phyloP scores from a whole-genome alignment of 2,888 invertebrate genomes.

The Pachydiplax longipennis region DNA sequence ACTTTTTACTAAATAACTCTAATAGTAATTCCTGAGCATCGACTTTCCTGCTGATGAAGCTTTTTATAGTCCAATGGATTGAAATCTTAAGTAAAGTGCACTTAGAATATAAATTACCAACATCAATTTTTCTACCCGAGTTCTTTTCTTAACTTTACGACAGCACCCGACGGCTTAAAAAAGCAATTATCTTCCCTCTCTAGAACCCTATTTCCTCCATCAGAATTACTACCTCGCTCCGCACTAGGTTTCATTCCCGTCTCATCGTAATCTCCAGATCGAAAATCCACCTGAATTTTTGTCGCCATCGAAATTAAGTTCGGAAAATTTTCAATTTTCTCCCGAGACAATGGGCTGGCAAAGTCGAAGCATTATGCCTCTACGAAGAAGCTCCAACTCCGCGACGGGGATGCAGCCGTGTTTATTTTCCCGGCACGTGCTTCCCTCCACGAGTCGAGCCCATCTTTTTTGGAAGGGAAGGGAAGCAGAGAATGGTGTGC shows the following conservation, averaged over 20 bases:
- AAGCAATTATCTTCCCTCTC: too few relatives aligned
- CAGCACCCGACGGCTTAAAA: too few relatives aligned
- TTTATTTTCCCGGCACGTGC: neutral
- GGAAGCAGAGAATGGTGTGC: neutral
- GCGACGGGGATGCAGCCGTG: neutral
- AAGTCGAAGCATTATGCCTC: neutral
- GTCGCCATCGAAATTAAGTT: neutral
- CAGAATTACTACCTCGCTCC: neutral
- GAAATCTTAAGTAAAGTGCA: too few relatives aligned
- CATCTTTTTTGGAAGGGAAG: neutral
- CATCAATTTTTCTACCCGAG: too few relatives aligned
- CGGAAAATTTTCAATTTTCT: neutral
- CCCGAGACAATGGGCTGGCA: neutral
- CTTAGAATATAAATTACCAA: too few relatives aligned
- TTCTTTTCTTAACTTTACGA: neutral
- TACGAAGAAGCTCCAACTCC: neutral
- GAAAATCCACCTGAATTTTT: neutral
- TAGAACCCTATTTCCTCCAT: neutral
- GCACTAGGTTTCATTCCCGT: neutral
- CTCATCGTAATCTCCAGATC: neutral
- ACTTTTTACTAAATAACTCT: too few relatives aligned
- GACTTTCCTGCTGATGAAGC: too few relatives aligned
- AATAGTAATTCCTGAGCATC: too few relatives aligned
- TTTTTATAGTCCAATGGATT: too few relatives aligned
- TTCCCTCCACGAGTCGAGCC: neutral